A percentile compares a stretch with the other conserved stretches of the same genome.
These are phyloP conservation scores for Latrodectus geometricus DNA, from an alignment of 1,140 invertebrate species.

Conservation along the genomic window DNA sequence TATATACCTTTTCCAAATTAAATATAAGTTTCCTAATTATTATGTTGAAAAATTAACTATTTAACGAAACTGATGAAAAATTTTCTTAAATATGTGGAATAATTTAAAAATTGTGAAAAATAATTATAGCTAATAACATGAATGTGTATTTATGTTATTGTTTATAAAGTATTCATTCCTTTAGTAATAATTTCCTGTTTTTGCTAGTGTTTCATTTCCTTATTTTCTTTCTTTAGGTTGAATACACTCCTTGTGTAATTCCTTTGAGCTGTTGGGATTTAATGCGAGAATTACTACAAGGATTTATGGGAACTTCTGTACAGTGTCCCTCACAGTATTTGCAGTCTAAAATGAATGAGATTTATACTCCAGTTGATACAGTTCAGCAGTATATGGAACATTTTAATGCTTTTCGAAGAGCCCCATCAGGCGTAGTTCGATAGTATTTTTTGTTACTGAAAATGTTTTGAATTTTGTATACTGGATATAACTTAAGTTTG, in stretches of 20 bases:
- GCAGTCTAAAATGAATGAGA: slow-evolving; percentile 83
- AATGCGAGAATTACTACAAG: slow-evolving; percentile 91
- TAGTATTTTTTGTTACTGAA: neutral
- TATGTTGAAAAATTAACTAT: no score
- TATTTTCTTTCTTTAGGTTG: slow-evolving; percentile 75
- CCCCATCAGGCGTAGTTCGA: slow-evolving; percentile 38
- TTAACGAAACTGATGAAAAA: neutral
- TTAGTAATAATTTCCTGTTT: neutral
- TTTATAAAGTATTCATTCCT: neutral
- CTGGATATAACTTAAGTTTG: no score
- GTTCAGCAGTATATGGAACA: slow-evolving; percentile 96
- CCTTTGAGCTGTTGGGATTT: slow-evolving; percentile 90
- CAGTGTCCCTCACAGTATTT: slow-evolving; percentile 68
- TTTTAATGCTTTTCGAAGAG: slow-evolving; percentile 74
- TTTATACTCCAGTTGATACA: slow-evolving; percentile 84
- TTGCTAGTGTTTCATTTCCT: neutral
- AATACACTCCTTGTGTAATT: slow-evolving; percentile 91
- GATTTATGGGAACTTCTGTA: slow-evolving; percentile 81
- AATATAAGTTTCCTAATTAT: no score
- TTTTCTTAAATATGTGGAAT: neutral
- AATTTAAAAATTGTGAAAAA: no score
- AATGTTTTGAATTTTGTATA: no score
- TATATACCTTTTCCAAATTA: no score
- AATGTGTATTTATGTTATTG: no score
- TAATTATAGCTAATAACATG: no score